These are phyloP conservation scores for Lepidotrigona ventralis DNA, from an alignment of 1,140 invertebrate genomes.

Conservation along the genomic window DNA sequence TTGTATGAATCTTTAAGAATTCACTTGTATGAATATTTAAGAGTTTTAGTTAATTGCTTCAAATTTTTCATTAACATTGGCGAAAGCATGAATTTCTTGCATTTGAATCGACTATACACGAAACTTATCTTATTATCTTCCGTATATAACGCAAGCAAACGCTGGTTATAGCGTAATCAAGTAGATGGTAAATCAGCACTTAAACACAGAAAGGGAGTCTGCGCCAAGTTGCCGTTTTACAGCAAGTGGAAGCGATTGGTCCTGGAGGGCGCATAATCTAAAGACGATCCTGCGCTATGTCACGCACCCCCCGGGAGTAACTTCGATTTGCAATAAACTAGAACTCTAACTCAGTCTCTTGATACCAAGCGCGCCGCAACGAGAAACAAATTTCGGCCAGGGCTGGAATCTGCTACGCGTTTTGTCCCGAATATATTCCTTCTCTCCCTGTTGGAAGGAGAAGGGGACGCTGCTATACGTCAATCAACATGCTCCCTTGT, in stretches of 20 bases:
- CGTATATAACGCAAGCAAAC: background rate
- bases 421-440: background rate
- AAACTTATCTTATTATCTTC: background rate
- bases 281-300: conserved; percentile 7
- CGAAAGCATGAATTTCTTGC: too few species aligned
- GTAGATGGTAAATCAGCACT: background rate
- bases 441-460: too few species aligned
- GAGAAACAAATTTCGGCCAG: background rate
- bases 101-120: background rate
- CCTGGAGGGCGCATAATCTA: conserved; percentile 18
- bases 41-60: too few species aligned
- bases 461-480: too few species aligned
- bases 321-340: conserved; percentile 30
- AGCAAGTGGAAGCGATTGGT: conserved; percentile 15
- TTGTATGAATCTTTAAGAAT: too few species aligned
- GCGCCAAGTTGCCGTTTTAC: background rate
- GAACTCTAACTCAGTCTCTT: conserved; percentile 21
- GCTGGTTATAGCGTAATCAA: background rate
- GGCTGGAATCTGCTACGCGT: background rate
- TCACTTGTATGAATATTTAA: too few species aligned
- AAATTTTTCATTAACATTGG: too few species aligned
- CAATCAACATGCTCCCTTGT: background rate
- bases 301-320: conserved; percentile 2
- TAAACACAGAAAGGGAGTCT: background rate
- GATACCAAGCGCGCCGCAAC: background rate